Evolutionary conservation across 2,113 vertebrate species (phyloP), one percentile per base, ranked within the genome.

Genomic region (Albula glossodonta): DNA sequence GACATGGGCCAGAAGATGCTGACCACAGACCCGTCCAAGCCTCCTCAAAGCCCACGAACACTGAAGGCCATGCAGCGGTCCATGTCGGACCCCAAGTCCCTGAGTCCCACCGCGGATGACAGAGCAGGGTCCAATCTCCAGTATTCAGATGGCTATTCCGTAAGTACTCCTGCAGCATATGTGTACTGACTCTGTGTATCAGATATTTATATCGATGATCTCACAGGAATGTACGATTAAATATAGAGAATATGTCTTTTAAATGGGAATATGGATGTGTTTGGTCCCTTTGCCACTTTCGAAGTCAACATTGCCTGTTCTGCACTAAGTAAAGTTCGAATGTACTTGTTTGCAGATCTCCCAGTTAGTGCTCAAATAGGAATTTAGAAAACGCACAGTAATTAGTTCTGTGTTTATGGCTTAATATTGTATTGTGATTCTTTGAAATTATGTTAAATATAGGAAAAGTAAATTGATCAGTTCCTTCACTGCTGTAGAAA

Each of bases 91-190:
- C 97, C 98, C 84, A 99, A 99, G 91, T 96, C 97, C 90, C 95
- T 98, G 95, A 99, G 98, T 92, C 98, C 98, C 89, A 98, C 97
- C 88, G 97, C 97, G 92, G 98, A 99, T 85, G 98, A 99, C 89
- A 96, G 92, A 90, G 94, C 96, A 91, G 95, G 96, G 93, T 92
- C 95, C 91, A 95, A 96, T 89, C 97, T 97, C 93, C 97, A 98
- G 88, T 97, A 95, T 94, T 94, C 96, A 85, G 97, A 99, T 89
- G 93, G 95, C 90, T 97, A 96, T 88, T 94, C 96, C 94, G 98
- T 99, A 94, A 99, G 98, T 95, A 89, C 17, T 51, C 31, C 31
- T 74, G 4, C 8, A 1, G n/a, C 6, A 8, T 74, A 2, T n/a
- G 8, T 74, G n/a, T 74, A 22, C 3, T 31, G 70, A 74, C 31